A percentile compares a stretch with the other conserved stretches of the same genome.
These are phyloP conservation scores for Molothrus aeneus DNA, from an alignment of 2,797 vertebrate genomes.

Conservation along the genomic window DNA sequence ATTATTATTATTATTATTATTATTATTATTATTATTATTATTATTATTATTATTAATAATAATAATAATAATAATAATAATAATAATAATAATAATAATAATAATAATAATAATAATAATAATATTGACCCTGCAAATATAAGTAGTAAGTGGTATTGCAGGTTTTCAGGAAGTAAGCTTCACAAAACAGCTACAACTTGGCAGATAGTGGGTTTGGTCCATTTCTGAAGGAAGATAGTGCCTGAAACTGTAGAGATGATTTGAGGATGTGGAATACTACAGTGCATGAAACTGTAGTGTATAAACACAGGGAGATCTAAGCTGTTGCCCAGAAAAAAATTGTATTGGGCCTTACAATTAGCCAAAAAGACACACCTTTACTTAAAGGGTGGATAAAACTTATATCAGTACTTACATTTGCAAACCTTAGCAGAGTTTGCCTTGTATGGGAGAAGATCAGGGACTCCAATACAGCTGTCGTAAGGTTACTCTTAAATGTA, in stretches of 20 bases:
- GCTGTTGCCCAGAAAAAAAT: not conserved
- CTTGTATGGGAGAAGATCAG: not conserved
- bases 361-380: not conserved
- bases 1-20: too few relatives aligned
- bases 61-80: too few relatives aligned
- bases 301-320: not conserved
- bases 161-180: not conserved
- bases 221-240: not conserved
- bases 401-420: not conserved
- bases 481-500: not conserved
- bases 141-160: not conserved
- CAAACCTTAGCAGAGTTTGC: not conserved
- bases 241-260: not conserved
- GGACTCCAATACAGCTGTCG: not conserved
- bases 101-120: not conserved
- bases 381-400: not conserved
- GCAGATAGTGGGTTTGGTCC: not conserved
- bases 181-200: not conserved
- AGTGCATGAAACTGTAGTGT: not conserved
- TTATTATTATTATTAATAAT: too few relatives aligned
- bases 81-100: too few relatives aligned
- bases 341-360: not conserved
- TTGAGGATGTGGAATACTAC: not conserved
- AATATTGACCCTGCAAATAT: not conserved
- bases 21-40: too few relatives aligned